These are phyloP conservation scores for Pristionchus japonicus DNA, from an alignment of 2,888 invertebrate genomes.

Conservation along the genomic window DNA sequence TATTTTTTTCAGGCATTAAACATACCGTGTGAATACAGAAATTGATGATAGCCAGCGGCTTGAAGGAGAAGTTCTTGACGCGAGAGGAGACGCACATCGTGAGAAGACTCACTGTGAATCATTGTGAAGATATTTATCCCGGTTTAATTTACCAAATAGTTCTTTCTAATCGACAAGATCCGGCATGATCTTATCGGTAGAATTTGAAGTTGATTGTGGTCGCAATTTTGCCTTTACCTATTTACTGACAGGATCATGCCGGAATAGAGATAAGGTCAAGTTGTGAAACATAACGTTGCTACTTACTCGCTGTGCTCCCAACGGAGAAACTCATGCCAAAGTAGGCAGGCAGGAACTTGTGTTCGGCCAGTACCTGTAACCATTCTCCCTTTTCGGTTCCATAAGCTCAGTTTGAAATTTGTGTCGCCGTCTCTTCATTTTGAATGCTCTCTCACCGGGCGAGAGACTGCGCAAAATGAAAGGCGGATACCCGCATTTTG, in stretches of 20 bases:
- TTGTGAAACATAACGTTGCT: neutral
- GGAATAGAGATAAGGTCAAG: neutral
- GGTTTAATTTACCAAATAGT: no score
- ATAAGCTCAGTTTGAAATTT: no score
- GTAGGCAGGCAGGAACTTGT: slow-evolving; percentile 43
- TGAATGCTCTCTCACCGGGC: neutral
- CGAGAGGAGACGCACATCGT: slow-evolving; percentile 32
- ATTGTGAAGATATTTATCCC: no score
- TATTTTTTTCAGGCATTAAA: no score
- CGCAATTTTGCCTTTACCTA: no score
- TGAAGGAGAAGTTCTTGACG: slow-evolving; percentile 28
- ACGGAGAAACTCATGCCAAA: slow-evolving; percentile 44
- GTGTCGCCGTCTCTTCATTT: no score
- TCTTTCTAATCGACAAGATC: no score
- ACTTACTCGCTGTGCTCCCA: slow-evolving; percentile 21
- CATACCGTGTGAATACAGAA: neutral
- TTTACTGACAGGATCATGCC: no score
- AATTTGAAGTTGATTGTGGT: no score
- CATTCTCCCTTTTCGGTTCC: neutral
- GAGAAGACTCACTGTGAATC: slow-evolving; percentile 6
- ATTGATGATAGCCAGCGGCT: neutral
- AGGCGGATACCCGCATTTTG: neutral
- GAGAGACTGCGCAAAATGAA: neutral
- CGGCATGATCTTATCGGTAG: no score
- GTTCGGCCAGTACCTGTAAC: slow-evolving; percentile 18